A percentile compares a stretch with the other conserved stretches of the same genome.
These are phyloP conservation scores for Ectemnius continuus DNA, from an alignment of 2,888 invertebrate genomes.

Conservation along the genomic window DNA sequence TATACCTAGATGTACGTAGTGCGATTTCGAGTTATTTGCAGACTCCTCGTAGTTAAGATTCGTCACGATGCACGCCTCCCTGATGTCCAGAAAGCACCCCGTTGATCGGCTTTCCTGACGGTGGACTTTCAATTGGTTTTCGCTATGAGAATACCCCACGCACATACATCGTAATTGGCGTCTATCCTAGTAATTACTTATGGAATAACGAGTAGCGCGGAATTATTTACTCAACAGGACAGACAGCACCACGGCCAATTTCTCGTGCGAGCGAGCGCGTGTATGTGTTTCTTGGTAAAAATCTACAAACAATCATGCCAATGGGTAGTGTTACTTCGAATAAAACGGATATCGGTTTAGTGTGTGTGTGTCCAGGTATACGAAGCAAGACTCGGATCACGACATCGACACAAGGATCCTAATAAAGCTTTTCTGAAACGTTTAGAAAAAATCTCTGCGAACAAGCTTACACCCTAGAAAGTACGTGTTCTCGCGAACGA, in stretches of 20 bases:
- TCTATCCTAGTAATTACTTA: conserved; percentile 13
- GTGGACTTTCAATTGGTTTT: background rate
- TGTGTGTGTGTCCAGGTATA: background rate
- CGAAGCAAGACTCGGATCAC: conserved; percentile 18
- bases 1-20: too few species aligned
- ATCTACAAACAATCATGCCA: conserved; percentile 20
- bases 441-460: conserved; percentile 38
- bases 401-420: conserved; percentile 9
- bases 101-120: background rate
- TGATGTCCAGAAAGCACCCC: too few species aligned
- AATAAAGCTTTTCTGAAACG: conserved; percentile 41
- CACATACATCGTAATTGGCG: conserved; percentile 14
- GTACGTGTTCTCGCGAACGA: conserved; percentile 18
- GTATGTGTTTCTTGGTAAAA: conserved; percentile 12
- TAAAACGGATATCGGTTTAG: background rate
- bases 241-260: background rate
- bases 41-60: too few species aligned
- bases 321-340: background rate
- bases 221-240: too few species aligned
- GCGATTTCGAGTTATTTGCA: too few species aligned
- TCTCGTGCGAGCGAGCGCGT: background rate
- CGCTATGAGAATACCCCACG: background rate
- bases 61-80: too few species aligned
- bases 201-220: background rate
- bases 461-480: conserved; percentile 40